Percentiles rank a stretch among this genome's conserved stretches.
These are phyloP conservation scores for Leptinotarsa lineolata DNA, from an alignment of 1,140 invertebrate species.

Conservation along the genomic window DNA sequence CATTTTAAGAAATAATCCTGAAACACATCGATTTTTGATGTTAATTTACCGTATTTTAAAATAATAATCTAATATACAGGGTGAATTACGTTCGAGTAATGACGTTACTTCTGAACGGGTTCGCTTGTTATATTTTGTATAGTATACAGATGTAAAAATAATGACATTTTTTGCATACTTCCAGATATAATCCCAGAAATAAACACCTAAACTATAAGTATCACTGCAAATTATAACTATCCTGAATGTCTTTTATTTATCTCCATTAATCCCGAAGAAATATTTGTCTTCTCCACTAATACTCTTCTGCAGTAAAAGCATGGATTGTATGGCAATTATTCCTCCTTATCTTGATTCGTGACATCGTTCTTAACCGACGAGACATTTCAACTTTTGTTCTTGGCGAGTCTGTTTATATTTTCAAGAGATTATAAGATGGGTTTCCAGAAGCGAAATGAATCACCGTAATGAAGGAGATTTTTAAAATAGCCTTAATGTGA, in stretches of 20 bases:
- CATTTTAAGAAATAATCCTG: too few species aligned
- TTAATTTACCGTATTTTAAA: too few species aligned
- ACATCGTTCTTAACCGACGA: background rate
- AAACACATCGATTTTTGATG: too few species aligned
- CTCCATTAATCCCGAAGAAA: background rate
- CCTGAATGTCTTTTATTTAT: background rate
- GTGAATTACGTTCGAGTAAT: too few species aligned
- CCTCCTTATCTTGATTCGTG: background rate
- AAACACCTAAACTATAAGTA: too few species aligned
- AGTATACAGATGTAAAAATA: too few species aligned
- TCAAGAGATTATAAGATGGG: background rate
- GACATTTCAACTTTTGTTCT: slow-evolving; percentile 15
- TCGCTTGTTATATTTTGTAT: too few species aligned
- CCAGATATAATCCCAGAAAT: too few species aligned
- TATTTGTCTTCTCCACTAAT: background rate
- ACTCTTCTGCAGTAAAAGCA: background rate
- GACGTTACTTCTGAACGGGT: too few species aligned
- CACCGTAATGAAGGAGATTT: slow-evolving; percentile 2
- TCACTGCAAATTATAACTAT: too few species aligned
- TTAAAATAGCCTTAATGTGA: background rate
- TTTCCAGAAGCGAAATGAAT: slow-evolving; percentile 5
- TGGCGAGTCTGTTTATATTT: slow-evolving; percentile 16
- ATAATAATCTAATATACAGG: too few species aligned
- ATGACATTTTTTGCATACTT: too few species aligned
- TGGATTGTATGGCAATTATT: slow-evolving; percentile 15